A percentile compares a stretch with the other conserved stretches of the same genome.
phyloP scores from a whole-genome alignment of 2,888 invertebrate genomes.

The Lepas anatifera region DNA sequence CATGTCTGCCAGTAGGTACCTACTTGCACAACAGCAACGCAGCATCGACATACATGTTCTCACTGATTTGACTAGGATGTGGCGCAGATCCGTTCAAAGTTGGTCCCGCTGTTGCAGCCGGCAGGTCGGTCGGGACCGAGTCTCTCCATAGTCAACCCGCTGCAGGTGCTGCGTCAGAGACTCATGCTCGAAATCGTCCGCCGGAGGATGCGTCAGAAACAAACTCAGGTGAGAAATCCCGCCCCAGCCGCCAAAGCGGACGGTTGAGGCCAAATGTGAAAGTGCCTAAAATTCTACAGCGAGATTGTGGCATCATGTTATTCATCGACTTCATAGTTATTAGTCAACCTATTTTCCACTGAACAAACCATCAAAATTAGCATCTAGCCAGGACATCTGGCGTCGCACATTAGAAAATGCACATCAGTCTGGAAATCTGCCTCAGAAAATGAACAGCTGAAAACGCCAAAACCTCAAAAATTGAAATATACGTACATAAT shows the following conservation, averaged over 20 bases:
- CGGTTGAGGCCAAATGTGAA: not conserved
- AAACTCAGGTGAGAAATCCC: not conserved
- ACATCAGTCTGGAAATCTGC: too few species aligned
- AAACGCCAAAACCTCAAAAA: too few species aligned
- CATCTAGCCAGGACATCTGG: too few species aligned
- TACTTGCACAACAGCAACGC: too few species aligned
- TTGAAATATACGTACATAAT: too few species aligned
- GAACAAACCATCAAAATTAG: not conserved
- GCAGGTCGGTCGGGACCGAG: not conserved
- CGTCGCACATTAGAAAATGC: not conserved
- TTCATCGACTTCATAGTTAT: not conserved
- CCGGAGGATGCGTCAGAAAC: not conserved
- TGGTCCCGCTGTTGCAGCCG: not conserved
- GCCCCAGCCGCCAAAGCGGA: not conserved
- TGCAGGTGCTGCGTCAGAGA: not conserved
- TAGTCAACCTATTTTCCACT: not conserved
- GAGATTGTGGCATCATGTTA: not conserved
- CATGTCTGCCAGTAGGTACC: too few species aligned
- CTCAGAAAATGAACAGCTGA: too few species aligned
- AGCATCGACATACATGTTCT: too few species aligned
- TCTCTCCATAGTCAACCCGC: not conserved
- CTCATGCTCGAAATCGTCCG: not conserved
- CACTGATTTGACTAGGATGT: too few species aligned
- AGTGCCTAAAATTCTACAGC: not conserved
- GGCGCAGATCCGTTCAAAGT: too few species aligned